Percentiles rank a stretch among this genome's conserved stretches.
Conservation (phyloP, 2,888 invertebrate species). For the Ariolimax columbianus region DNA sequence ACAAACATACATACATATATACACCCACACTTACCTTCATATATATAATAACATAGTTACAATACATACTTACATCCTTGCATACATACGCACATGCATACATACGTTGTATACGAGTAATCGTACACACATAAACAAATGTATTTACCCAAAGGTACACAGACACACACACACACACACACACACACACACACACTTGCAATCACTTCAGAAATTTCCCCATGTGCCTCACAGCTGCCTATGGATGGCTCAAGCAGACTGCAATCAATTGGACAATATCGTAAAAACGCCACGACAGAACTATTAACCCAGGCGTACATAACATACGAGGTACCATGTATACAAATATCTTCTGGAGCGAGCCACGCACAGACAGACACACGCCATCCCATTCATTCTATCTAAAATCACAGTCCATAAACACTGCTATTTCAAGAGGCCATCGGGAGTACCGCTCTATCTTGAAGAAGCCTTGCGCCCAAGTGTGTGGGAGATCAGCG, state of each 20-base stretch:
- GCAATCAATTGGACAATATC: background rate
- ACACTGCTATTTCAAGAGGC: background rate
- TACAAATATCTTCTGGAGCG: background rate
- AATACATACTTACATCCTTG: too few relatives aligned
- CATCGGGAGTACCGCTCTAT: background rate
- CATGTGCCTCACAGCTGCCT: background rate
- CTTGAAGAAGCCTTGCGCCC: background rate
- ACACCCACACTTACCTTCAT: too few relatives aligned
- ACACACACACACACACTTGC: too few relatives aligned
- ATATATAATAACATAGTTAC: too few relatives aligned
- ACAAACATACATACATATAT: too few relatives aligned
- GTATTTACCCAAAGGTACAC: too few relatives aligned
- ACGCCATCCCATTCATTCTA: background rate
- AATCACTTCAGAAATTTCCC: background rate
- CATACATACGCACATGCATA: too few relatives aligned
- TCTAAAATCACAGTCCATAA: constrained; percentile 11
- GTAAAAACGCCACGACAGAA: background rate
- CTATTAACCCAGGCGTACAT: background rate
- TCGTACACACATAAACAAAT: too few relatives aligned
- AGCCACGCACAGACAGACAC: background rate
- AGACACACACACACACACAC: too few relatives aligned
- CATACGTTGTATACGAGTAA: too few relatives aligned
- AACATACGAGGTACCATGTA: background rate
- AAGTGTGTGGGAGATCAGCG: constrained; percentile 23
- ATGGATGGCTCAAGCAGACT: background rate